phyloP scores from a whole-genome alignment of 2,797 vertebrate species.

The Vipera ursinii region DNA sequence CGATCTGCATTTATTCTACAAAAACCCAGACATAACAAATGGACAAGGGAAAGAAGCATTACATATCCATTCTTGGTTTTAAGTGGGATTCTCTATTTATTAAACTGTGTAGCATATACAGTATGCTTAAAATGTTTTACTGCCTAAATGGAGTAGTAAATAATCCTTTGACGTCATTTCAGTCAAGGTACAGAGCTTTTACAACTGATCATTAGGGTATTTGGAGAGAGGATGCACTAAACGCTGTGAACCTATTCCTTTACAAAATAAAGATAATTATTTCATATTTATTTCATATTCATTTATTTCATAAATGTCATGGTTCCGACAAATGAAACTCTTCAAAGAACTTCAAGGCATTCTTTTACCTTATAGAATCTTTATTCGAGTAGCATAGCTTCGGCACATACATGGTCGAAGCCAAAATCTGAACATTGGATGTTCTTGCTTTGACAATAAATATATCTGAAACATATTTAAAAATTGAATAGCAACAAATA shows the following conservation, averaged over 20 bases:
- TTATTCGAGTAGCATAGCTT: too few species aligned
- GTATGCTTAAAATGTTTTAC: neutral
- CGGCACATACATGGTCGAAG: too few species aligned
- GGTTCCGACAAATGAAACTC: too few species aligned
- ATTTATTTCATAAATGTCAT: neutral
- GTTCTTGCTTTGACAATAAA: neutral
- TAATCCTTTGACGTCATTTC: neutral
- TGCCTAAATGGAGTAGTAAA: neutral
- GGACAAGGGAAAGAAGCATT: neutral
- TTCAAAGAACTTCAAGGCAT: too few species aligned
- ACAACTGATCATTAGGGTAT: neutral
- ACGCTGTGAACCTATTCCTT: neutral
- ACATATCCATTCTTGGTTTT: neutral
- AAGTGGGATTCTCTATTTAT: neutral
- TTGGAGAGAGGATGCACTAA: neutral
- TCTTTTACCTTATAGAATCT: too few species aligned
- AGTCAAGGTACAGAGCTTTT: neutral
- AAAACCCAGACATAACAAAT: neutral
- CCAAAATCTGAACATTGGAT: too few species aligned
- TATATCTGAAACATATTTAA: neutral
- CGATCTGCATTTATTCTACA: neutral
- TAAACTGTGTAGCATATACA: neutral
- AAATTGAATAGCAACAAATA: neutral
- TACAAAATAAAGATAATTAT: neutral
- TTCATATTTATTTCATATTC: neutral